A percentile compares a stretch with the other conserved stretches of the same genome.
Conservation (phyloP, 2,113 vertebrate genomes). For the Syngnathus floridae region DNA sequence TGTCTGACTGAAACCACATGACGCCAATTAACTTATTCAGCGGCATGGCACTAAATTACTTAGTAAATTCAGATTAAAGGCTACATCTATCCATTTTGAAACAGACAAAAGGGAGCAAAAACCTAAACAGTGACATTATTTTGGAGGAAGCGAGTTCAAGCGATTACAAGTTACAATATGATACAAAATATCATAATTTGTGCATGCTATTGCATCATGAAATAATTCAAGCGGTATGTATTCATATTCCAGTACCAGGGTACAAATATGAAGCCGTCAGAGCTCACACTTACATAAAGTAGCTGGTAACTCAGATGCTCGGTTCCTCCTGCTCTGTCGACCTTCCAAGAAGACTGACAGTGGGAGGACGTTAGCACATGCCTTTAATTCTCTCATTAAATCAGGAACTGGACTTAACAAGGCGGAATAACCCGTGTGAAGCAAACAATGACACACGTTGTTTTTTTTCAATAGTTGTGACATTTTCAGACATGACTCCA, state of each 20-base stretch:
- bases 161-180: neutral
- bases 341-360: constrained; percentile 22
- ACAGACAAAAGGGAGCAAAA: neutral
- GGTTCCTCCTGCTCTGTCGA: constrained; percentile 2
- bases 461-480: neutral
- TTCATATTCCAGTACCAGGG: neutral
- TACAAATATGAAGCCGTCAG: neutral
- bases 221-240: neutral
- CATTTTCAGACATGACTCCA: neutral
- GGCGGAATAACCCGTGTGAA: neutral
- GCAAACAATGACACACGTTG: neutral
- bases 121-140: neutral
- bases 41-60: constrained; percentile 34
- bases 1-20: constrained; percentile 39
- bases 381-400: constrained; percentile 39
- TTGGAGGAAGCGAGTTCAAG: too few species aligned
- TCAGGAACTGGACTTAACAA: constrained; percentile 29
- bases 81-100: neutral
- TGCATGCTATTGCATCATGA: neutral
- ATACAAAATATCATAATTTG: neutral
- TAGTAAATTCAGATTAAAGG: constrained; percentile 24
- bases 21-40: constrained; percentile 13
- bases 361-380: constrained; percentile 30
- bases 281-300: constrained; percentile 30
- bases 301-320: neutral